These are phyloP conservation scores for Cydia pomonella DNA, from an alignment of 1,140 invertebrate genomes.

Conservation along the genomic window DNA sequence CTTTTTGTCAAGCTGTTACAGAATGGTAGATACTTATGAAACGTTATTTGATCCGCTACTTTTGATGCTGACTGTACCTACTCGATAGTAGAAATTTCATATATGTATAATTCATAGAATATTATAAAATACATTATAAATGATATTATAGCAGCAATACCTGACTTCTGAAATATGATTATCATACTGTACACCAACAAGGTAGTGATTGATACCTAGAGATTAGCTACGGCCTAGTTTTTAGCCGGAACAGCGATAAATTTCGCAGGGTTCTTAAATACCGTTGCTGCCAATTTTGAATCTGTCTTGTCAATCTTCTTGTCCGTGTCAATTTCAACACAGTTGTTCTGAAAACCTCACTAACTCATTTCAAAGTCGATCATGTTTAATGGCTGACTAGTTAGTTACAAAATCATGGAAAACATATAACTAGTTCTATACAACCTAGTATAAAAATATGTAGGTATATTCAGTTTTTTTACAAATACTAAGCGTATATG, in stretches of 20 bases:
- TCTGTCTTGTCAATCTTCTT: conserved; percentile 24
- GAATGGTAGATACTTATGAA: too few relatives aligned
- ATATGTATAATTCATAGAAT: too few relatives aligned
- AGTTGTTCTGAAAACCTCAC: conserved; percentile 20
- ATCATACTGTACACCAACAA: background rate
- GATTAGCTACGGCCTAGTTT: background rate
- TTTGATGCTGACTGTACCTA: too few relatives aligned
- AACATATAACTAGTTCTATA: background rate
- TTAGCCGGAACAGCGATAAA: background rate
- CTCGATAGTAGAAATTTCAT: too few relatives aligned
- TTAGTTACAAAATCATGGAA: conserved; percentile 23
- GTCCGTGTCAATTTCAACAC: conserved; percentile 16
- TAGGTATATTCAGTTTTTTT: too few relatives aligned
- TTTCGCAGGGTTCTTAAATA: conserved; percentile 1
- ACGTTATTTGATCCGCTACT: too few relatives aligned
- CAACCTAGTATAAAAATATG: background rate
- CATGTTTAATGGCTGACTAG: conserved; percentile 1
- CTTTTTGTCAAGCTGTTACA: too few relatives aligned
- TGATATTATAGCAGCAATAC: too few relatives aligned
- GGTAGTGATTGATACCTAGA: background rate
- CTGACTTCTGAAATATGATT: too few relatives aligned
- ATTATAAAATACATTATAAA: too few relatives aligned
- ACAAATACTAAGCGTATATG: too few relatives aligned
- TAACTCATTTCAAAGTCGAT: conserved; percentile 21
- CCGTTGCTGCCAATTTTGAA: conserved; percentile 1